phyloP scores from a whole-genome alignment of 2,797 vertebrate species.

The Garrulus glandarius region DNA sequence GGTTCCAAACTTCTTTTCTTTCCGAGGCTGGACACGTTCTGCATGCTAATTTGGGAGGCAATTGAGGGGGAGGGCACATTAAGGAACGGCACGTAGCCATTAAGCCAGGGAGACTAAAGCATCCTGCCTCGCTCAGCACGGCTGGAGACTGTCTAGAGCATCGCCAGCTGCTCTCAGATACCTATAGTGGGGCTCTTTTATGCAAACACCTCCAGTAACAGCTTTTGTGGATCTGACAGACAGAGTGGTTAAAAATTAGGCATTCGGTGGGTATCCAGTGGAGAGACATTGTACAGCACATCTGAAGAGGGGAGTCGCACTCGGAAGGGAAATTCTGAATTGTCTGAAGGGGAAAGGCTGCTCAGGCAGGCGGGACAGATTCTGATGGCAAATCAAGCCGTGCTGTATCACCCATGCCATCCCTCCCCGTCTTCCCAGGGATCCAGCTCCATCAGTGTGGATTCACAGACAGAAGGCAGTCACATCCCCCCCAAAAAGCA shows the following conservation, averaged over 20 bases:
- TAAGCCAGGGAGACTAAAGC: conserved; percentile 59
- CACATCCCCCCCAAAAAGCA: background rate
- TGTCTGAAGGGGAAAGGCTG: conserved; percentile 21
- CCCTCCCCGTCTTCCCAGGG: background rate
- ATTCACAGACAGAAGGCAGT: background rate
- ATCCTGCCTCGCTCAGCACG: conserved; percentile 32
- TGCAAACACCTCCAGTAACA: conserved; percentile 66
- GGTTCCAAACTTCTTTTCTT: conserved; percentile 22
- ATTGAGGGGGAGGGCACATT: conserved; percentile 45
- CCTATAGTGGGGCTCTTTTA: conserved; percentile 57
- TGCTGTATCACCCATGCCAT: background rate
- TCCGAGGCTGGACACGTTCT: background rate
- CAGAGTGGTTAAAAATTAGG: conserved; percentile 67
- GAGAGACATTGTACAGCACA: conserved; percentile 62
- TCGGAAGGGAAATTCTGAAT: background rate
- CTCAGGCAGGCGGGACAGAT: background rate
- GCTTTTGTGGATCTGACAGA: conserved; percentile 68
- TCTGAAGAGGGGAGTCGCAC: conserved; percentile 48
- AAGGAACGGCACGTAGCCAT: conserved; percentile 42
- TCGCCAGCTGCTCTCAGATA: conserved; percentile 59
- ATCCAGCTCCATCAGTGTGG: background rate
- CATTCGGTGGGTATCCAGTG: conserved; percentile 58
- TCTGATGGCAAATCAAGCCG: background rate
- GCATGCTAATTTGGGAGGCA: conserved; percentile 50
- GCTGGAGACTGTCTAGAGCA: conserved; percentile 61